Evolutionary conservation across 2,797 vertebrate genomes (phyloP).

Genomic region (Takifugu ocellatus): DNA sequence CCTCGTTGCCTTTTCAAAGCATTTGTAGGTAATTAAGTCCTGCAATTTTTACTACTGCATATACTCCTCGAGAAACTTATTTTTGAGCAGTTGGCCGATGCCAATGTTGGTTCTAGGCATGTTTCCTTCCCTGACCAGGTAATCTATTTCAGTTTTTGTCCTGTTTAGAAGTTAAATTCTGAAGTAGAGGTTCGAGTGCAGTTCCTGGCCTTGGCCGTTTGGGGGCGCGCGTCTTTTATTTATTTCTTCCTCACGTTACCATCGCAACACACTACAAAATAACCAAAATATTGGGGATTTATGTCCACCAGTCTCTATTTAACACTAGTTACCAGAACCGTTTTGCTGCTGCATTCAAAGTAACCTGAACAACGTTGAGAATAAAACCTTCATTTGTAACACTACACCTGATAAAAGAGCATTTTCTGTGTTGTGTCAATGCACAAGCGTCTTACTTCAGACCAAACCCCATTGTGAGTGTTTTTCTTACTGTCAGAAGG

Average conservation of each 20-base stretch:
- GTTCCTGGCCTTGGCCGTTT: conserved; percentile 63
- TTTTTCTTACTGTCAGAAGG: conserved; percentile 23
- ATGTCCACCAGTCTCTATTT: conserved; percentile 9
- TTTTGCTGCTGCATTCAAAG: conserved; percentile 37
- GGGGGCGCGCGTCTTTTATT: conserved; percentile 57
- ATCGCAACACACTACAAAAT: conserved; percentile 11
- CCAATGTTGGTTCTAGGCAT: no score
- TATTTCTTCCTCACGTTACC: conserved; percentile 11
- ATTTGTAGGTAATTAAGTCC: conserved; percentile 20
- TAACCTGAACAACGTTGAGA: conserved; percentile 20
- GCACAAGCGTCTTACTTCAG: conserved; percentile 36
- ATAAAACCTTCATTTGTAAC: conserved; percentile 14
- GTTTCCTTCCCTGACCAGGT: background rate
- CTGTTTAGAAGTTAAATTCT: conserved; percentile 17
- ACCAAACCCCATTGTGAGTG: conserved; percentile 6
- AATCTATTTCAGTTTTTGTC: conserved; percentile 1
- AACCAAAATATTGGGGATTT: conserved; percentile 16
- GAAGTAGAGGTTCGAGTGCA: conserved; percentile 69
- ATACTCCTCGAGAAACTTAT: no score
- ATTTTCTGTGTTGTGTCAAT: conserved; percentile 47
- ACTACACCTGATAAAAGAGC: conserved; percentile 16
- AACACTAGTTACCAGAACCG: conserved; percentile 12
- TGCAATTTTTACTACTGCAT: conserved; percentile 26
- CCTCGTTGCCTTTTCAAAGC: conserved; percentile 69
- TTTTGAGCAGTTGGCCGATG: no score